phyloP scores from a whole-genome alignment of 1,140 invertebrate species.

The Batillaria attramentaria region DNA sequence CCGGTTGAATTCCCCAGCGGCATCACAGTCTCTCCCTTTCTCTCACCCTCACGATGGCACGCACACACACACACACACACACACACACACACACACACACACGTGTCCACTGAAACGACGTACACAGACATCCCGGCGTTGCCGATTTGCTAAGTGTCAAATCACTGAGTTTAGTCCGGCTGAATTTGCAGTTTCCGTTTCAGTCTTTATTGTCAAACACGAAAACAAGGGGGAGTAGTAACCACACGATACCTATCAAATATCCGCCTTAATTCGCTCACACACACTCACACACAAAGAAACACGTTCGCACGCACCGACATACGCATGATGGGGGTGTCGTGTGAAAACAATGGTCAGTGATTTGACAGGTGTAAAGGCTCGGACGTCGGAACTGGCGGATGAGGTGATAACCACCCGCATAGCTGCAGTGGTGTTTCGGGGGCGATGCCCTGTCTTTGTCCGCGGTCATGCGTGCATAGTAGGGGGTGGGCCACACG shows the following conservation, averaged over 20 bases:
- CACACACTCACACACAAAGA: background rate
- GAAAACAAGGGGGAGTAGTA: background rate
- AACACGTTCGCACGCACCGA: background rate
- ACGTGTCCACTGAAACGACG: background rate
- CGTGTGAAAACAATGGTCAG: too few species aligned
- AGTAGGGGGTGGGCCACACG: too few species aligned
- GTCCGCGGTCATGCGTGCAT: too few species aligned
- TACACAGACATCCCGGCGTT: background rate
- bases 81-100: constrained; percentile 2
- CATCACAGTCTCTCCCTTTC: too few species aligned
- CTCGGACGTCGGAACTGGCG: too few species aligned
- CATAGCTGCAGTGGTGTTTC: too few species aligned
- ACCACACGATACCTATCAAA: background rate
- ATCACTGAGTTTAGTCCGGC: background rate
- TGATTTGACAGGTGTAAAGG: too few species aligned
- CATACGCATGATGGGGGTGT: too few species aligned
- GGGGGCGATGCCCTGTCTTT: too few species aligned
- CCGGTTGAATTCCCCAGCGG: too few species aligned
- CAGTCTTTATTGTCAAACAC: background rate
- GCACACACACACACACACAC: background rate
- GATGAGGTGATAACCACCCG: too few species aligned
- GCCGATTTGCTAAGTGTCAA: background rate
- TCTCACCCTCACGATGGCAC: background rate
- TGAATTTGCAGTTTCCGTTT: background rate
- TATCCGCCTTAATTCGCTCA: background rate